Base-by-base conservation (phyloP, 2,797 vertebrate species). In the Dipus sagitta region DNA sequence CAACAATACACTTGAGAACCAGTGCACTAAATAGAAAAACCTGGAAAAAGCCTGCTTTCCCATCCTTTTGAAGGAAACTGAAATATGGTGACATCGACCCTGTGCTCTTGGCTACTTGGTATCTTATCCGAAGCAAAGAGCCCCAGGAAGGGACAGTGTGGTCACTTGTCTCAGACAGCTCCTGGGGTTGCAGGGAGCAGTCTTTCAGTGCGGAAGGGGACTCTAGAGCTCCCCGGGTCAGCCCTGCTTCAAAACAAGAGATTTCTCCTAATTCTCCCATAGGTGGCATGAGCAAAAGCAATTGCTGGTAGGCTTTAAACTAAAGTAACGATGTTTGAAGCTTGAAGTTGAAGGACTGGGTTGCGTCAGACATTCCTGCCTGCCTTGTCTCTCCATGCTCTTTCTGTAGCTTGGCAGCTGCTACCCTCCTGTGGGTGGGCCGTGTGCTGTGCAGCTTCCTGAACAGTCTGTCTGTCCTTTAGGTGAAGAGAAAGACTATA, bases 401-500 rank as follows among this genome's bases (percentile, higher is more conserved):
- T 86, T 67, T 78, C 75, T 23, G 0, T n/a, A 67, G 38, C 93
- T 88, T 75, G 58, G 68, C 75, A 92, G 80, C 90, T 65, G 81
- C 72, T 47, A 83, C 71, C 72, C 34, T 83, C 82, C 6, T 4
- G 1, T 60, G 26, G 18, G 26, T 34, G 76, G 72, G 13, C 68
- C 60, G 54, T 89, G 54, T 62, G 13, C 76, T 23, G 6, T 47
- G 52, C 30, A 13, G 42, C 75, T 76, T 93, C 91, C 95, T 70
- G 75, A 93, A n/a, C 18, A 74, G 32, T 83, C 24, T 91, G 30
- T 89, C 42, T 97, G 54, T 85, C 94, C 34, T 74, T 21, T 89
- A 99, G 99, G 99, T 94, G 97, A 87, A 0, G 98, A 98, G 15
- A 62, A 94, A 0, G 99, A 99, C 97, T 99, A 99, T 26, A 98